Evolutionary conservation across 2,888 invertebrate species (phyloP).

Genomic region (Eupithecia tripunctaria): DNA sequence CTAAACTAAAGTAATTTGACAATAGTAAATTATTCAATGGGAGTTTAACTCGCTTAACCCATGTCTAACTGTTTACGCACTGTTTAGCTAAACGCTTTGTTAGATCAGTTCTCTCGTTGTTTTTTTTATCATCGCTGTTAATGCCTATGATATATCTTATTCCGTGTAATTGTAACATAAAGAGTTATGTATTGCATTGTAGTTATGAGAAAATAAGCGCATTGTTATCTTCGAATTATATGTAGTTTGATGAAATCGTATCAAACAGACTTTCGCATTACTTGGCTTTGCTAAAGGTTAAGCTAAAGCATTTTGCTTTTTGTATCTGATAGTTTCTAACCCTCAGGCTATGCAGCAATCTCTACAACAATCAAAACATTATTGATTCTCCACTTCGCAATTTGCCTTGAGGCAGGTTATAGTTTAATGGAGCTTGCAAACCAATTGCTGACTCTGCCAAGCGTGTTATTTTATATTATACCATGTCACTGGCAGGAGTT

Average conservation of each 20-base stretch:
- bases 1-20: no score
- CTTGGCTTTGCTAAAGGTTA: background rate
- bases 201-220: background rate
- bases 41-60: no score
- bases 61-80: no score
- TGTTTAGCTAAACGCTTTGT: no score
- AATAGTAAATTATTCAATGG: no score
- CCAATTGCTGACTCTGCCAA: background rate
- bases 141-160: no score
- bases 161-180: no score
- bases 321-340: conserved; percentile 22
- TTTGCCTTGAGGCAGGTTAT: conserved; percentile 56
- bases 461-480: background rate
- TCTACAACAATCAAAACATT: conserved; percentile 57
- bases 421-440: conserved; percentile 48
- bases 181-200: no score
- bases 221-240: background rate
- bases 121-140: no score
- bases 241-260: no score
- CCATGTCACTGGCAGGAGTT: background rate
- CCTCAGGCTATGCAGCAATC: conserved; percentile 54
- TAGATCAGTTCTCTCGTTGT: no score
- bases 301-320: background rate
- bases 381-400: conserved; percentile 57
- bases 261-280: background rate